Base-by-base conservation (phyloP, 2,797 vertebrate species). In the Anomalospiza imberbis region DNA sequence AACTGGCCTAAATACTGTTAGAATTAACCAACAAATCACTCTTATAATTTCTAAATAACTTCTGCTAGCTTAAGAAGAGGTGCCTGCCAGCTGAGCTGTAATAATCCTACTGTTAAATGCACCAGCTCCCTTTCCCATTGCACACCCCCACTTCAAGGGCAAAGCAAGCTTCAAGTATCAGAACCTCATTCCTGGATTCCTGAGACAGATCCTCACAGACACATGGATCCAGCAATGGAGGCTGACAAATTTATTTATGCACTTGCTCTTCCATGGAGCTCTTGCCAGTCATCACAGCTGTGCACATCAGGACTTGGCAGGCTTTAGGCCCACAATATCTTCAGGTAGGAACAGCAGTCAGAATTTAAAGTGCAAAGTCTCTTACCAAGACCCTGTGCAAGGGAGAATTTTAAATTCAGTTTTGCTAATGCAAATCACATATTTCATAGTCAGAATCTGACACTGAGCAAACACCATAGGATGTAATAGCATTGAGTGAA, bases 301-400 rank as follows among this genome's bases (percentile, higher is more conserved):
- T 32, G 55, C 73, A 51, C 68, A 93, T 72, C 68, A 89, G 68
- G 65, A 85, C 36, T 85, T 92, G 83, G 93, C 91, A 92, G 68
- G 50, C 47, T 87, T 54, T 28, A 53, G 67, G 25, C 17, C 60
- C 34, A 4, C 53, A 40, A 2, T 5, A 44, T 3, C 78, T 91
- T 79, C 89, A 94, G 91, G 74, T 73, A 89, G 32, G 22, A 80
- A 28, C 21, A 83, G 54, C 76, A 57, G 28, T 54, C 42, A 61
- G 31, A 58, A 66, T 75, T 17, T 36, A n/a, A 77, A 87, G 51
- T 29, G 73, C 10, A 14, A 73, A 76, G 45, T 50, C 42, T 67
- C 42, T 81, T 45, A 68, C 12, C 2, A 4, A 73, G 22, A 9
- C 31, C 6, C 28, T 36, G 0, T 16, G 38, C 44, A 60, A 88